phyloP scores from a whole-genome alignment of 2,113 vertebrate genomes.

The Bombycilla garrulus region DNA sequence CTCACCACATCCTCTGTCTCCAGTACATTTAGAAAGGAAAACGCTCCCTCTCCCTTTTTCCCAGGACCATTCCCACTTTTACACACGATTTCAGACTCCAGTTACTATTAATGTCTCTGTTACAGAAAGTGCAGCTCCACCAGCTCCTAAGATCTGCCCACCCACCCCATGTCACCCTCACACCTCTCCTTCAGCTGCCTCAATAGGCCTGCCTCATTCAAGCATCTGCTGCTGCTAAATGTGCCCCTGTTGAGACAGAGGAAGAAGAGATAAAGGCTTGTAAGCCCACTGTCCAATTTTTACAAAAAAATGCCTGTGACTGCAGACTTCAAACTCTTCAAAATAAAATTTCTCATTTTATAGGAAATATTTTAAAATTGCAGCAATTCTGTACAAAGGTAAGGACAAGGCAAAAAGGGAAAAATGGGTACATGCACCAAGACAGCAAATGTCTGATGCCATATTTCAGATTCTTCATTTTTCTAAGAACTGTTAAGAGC shows the following conservation, averaged over 20 bases:
- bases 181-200: not conserved
- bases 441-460: not conserved
- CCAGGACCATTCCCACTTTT: not conserved
- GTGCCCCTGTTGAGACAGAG: not conserved
- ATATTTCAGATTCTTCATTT: not conserved
- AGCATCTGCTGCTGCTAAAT: fast-evolving
- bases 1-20: not conserved
- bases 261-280: not conserved
- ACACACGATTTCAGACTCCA: not conserved
- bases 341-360: not conserved
- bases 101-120: not conserved
- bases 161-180: fast-evolving
- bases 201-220: not conserved
- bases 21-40: not conserved
- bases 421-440: not conserved
- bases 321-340: not conserved
- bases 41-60: not conserved
- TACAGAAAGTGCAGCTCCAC: not conserved
- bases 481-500: not conserved
- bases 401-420: not conserved
- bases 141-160: not conserved
- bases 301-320: not conserved
- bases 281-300: not conserved
- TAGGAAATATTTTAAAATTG: not conserved
- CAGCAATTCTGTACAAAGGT: not conserved